These are phyloP conservation scores for Strix aluco DNA, from an alignment of 2,113 vertebrate species.

Conservation along the genomic window DNA sequence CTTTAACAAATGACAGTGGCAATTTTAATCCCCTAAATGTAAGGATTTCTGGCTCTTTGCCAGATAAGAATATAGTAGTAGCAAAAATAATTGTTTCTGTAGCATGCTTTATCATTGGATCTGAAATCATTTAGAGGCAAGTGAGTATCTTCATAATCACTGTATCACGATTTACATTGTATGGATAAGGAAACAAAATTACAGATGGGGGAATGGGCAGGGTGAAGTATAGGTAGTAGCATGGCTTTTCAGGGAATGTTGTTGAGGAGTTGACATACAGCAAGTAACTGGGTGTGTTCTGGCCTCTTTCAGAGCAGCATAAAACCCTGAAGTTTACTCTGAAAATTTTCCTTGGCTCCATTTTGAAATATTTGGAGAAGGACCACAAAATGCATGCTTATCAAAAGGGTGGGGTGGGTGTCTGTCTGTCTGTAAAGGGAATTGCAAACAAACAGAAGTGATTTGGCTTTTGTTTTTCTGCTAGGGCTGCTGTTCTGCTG, in stretches of 20 bases:
- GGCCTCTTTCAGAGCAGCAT: not conserved
- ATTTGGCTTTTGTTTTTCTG: not conserved
- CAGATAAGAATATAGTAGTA: not conserved
- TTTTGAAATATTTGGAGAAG: not conserved
- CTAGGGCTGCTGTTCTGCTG: not conserved
- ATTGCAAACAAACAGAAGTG: not conserved
- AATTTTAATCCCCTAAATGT: not conserved
- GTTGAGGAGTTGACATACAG: not conserved
- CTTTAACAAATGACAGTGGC: not conserved
- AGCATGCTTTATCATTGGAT: not conserved
- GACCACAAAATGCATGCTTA: not conserved
- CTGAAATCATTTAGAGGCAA: not conserved
- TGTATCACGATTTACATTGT: not conserved
- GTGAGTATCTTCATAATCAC: fast-evolving
- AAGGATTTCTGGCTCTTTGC: not conserved
- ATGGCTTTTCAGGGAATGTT: not conserved
- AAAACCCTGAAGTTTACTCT: not conserved
- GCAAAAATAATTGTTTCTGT: not conserved
- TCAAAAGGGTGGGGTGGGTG: not conserved
- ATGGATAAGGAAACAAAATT: not conserved
- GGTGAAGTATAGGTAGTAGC: not conserved
- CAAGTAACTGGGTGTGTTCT: not conserved
- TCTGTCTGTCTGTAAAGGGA: not conserved
- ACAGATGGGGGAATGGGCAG: not conserved
- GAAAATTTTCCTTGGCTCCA: not conserved